Evolutionary conservation across 2,797 vertebrate species (phyloP).

Genomic region (Diceros bicornis): DNA sequence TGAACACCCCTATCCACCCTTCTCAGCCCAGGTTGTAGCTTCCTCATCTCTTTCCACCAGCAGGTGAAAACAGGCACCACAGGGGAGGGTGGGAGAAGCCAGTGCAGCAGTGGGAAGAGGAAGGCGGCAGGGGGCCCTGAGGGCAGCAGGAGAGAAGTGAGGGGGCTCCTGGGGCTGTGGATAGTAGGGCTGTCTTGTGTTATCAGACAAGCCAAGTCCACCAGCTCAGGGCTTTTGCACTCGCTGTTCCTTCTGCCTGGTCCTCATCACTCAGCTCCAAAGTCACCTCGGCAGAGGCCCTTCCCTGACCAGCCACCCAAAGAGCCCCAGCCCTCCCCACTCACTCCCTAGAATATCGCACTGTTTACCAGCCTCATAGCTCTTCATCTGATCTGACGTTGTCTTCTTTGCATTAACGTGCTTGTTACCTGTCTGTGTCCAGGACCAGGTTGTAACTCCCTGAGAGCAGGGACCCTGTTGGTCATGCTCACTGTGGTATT

Average conservation of each 20-base stretch:
- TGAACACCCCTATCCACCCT: not conserved
- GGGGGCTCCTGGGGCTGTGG: not conserved
- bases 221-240: not conserved
- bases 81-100: not conserved
- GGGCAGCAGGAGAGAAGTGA: not conserved
- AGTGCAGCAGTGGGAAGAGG: rapidly evolving
- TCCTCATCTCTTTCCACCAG: not conserved
- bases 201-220: not conserved
- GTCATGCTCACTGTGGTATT: not conserved
- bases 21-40: not conserved
- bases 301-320: too few relatives aligned
- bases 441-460: not conserved
- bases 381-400: not conserved
- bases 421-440: not conserved
- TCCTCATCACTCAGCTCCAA: not conserved
- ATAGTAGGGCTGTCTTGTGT: not conserved
- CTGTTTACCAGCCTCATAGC: not conserved
- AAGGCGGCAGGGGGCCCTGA: not conserved
- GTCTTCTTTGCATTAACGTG: not conserved
- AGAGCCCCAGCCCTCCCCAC: not conserved
- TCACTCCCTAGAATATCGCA: not conserved
- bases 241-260: not conserved
- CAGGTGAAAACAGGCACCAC: not conserved
- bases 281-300: not conserved
- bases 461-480: not conserved